phyloP scores from a whole-genome alignment of 2,797 vertebrate genomes.

The Poeciliopsis presidionis region DNA sequence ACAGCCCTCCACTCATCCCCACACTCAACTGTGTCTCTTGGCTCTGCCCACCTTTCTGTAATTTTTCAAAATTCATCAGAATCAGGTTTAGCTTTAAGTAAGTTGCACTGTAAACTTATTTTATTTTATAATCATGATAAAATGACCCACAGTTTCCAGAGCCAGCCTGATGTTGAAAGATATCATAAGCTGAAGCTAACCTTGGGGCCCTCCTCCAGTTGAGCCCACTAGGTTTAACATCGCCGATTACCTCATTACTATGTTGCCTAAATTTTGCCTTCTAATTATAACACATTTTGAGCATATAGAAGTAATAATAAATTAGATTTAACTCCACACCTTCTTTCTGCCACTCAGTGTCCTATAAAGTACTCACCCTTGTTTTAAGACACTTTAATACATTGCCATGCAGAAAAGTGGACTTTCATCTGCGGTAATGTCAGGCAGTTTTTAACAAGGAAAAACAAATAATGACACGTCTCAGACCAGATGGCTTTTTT shows the following conservation, averaged over 20 bases:
- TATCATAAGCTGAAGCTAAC: background rate
- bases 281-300: background rate
- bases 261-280: background rate
- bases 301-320: background rate
- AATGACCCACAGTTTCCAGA: background rate
- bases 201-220: background rate
- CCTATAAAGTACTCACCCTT: background rate
- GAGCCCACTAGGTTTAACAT: background rate
- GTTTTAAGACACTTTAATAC: background rate
- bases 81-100: no score
- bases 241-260: background rate
- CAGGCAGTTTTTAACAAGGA: background rate
- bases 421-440: background rate
- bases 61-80: no score
- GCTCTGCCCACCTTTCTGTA: no score
- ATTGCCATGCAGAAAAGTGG: background rate
- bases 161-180: background rate
- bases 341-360: background rate
- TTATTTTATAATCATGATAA: background rate
- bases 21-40: no score
- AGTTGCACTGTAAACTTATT: background rate
- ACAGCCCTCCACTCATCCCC: no score
- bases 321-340: background rate
- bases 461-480: constrained; percentile 2
- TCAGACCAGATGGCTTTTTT: background rate